phyloP scores from a whole-genome alignment of 1,140 invertebrate species.

The Drosophila oshimai region DNA sequence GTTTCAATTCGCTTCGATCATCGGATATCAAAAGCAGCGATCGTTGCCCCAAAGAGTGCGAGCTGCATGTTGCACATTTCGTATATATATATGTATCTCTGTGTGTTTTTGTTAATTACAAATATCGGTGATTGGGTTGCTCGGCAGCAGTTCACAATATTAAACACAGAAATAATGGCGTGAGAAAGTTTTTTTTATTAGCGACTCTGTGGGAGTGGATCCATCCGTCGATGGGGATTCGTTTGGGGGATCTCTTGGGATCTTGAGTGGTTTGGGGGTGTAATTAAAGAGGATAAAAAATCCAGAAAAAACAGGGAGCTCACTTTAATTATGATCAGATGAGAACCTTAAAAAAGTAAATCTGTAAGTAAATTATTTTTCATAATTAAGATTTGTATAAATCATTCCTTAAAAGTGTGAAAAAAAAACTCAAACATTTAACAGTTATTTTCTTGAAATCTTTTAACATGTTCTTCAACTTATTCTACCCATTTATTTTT shows the following conservation, averaged over 20 bases:
- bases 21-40: conserved; percentile 50
- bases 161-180: conserved; percentile 49
- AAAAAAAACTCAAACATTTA: too few relatives aligned
- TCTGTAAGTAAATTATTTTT: too few relatives aligned
- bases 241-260: background rate
- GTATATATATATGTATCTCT: background rate
- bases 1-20: conserved; percentile 27
- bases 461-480: background rate
- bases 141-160: conserved; percentile 30
- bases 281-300: background rate
- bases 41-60: conserved; percentile 59
- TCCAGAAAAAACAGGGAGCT: background rate
- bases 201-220: conserved; percentile 16
- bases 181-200: conserved; percentile 72
- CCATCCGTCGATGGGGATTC: background rate
- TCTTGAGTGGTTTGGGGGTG: background rate
- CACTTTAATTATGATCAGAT: too few relatives aligned
- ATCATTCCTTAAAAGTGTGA: too few relatives aligned
- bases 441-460: too few relatives aligned
- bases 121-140: conserved; percentile 77
- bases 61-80: conserved; percentile 6
- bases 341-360: too few relatives aligned
- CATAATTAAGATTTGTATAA: too few relatives aligned
- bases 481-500: background rate
- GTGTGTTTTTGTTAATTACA: conserved; percentile 63